Conservation (phyloP, 2,797 vertebrate genomes). For the Fratercula arctica region DNA sequence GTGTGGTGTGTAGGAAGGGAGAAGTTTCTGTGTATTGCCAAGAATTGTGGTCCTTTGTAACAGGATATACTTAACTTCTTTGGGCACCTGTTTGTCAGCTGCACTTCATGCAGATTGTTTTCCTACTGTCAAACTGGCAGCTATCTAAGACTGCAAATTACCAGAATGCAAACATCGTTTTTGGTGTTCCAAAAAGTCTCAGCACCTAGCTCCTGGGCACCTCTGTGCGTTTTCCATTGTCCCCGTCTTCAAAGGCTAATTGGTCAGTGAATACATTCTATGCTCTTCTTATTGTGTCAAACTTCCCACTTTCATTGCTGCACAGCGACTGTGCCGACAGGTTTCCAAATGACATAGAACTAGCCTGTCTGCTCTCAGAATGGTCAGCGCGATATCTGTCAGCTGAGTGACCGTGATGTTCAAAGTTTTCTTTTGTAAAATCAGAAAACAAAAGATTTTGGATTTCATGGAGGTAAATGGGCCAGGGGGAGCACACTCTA, state of each 20-base stretch:
- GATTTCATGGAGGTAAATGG: background rate
- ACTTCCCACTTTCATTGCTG: background rate
- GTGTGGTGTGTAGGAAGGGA: background rate
- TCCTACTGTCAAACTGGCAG: background rate
- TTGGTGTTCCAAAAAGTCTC: background rate
- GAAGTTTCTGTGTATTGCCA: background rate
- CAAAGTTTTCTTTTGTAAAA: background rate
- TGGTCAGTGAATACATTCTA: background rate
- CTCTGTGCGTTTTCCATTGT: background rate
- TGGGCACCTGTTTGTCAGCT: background rate
- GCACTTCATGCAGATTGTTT: background rate
- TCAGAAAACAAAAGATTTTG: background rate
- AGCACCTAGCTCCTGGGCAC: background rate
- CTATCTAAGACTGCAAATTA: background rate
- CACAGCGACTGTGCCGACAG: background rate
- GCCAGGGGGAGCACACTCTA: background rate
- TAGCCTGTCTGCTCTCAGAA: background rate
- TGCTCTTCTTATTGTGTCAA: background rate
- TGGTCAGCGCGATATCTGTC: accelerated
- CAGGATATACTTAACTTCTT: background rate
- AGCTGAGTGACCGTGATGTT: background rate
- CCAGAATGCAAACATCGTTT: background rate
- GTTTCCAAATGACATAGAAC: background rate
- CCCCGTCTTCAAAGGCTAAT: background rate
- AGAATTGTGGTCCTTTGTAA: background rate